Percentiles rank a stretch among this genome's conserved stretches.
Evolutionary conservation across 2,113 vertebrate species (phyloP).

Genomic region (Ginglymostoma cirratum): DNA sequence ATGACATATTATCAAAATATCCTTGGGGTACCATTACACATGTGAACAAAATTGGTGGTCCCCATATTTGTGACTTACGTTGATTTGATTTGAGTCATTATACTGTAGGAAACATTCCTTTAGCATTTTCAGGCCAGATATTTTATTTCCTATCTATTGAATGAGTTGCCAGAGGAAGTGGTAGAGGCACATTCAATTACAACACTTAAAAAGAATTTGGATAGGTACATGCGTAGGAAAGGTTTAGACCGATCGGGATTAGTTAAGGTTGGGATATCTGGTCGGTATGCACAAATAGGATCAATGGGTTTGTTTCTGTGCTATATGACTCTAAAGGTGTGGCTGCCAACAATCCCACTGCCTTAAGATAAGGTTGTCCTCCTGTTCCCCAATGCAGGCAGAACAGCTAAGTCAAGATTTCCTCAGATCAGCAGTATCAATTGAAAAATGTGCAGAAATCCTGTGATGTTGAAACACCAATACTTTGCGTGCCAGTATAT

Average conservation of each 20-base stretch:
- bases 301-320: not conserved
- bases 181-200: too few relatives aligned
- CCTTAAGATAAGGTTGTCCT: not conserved
- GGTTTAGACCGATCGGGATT: too few relatives aligned
- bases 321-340: not conserved
- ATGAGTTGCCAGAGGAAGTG: too few relatives aligned
- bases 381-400: not conserved
- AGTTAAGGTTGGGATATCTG: too few relatives aligned
- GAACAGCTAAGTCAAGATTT: not conserved
- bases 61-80: not conserved
- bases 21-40: not conserved
- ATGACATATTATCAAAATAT: not conserved
- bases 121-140: not conserved
- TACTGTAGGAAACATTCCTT: not conserved
- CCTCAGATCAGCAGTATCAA: not conserved
- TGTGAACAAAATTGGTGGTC: not conserved
- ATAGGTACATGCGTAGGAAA: too few relatives aligned
- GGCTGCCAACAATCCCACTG: not conserved
- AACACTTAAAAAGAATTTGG: too few relatives aligned
- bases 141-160: not conserved
- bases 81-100: not conserved
- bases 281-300: too few relatives aligned
- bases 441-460: not conserved
- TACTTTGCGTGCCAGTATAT: not conserved
- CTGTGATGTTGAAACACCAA: not conserved